Evolutionary conservation across 2,888 invertebrate species (phyloP).

Genomic region (Sylvicola cinctus): DNA sequence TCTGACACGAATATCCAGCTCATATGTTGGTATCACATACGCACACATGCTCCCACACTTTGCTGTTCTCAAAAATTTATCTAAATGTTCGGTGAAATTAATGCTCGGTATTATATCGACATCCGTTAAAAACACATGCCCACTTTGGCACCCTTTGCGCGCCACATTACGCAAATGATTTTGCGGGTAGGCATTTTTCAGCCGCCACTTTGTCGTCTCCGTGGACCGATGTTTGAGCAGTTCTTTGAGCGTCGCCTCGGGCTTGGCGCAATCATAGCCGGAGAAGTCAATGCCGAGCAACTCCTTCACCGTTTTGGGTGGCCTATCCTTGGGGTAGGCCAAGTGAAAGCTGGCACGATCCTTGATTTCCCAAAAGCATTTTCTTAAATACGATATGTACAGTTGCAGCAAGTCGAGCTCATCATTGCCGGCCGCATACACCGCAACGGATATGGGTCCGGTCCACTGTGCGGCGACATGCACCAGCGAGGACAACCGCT

Average conservation of each 20-base stretch:
- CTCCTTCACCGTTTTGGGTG: constrained; percentile 14
- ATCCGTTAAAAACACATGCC: constrained; percentile 67
- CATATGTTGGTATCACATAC: constrained; percentile 79
- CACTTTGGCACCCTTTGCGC: constrained; percentile 61
- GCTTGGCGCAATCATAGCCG: constrained; percentile 40
- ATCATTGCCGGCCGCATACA: constrained; percentile 58
- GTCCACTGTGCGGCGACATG: constrained; percentile 66
- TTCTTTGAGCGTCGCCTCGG: constrained; percentile 37
- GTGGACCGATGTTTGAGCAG: constrained; percentile 36
- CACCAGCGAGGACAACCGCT: constrained; percentile 55
- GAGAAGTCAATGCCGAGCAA: constrained; percentile 12
- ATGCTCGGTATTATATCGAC: constrained; percentile 70
- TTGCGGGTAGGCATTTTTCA: constrained; percentile 65
- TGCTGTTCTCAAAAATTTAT: constrained; percentile 39
- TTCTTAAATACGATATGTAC: constrained; percentile 53
- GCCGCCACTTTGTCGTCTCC: constrained; percentile 49
- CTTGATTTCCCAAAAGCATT: constrained; percentile 50
- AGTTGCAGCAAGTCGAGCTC: constrained; percentile 52
- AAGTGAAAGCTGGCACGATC: constrained; percentile 58
- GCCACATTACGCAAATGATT: constrained; percentile 77
- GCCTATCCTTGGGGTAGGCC: constrained; percentile 40
- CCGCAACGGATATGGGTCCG: constrained; percentile 66
- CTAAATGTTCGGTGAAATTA: constrained; percentile 47
- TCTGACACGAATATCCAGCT: constrained; percentile 55
- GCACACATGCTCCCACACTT: constrained; percentile 48